Evolutionary conservation across 2,113 vertebrate genomes (phyloP), one percentile per base, ranked within the genome.

Genomic region (Callaeas wilsoni): DNA sequence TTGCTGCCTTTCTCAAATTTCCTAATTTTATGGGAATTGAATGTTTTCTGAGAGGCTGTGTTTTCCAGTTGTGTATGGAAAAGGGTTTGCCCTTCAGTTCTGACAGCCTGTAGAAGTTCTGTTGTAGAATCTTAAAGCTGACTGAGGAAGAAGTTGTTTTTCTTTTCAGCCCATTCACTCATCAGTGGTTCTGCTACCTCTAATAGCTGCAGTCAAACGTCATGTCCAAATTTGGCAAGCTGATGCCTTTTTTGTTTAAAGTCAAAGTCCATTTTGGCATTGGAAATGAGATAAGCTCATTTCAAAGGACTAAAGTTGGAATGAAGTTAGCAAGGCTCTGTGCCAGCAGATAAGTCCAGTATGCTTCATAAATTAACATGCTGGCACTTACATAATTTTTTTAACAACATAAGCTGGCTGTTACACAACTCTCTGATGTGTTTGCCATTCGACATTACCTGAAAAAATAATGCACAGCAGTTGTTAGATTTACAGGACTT

Each of bases 181-280:
- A 27, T 87, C 49, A 22, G 84, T 91, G 73, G 56, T 94, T 95
- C 63, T 65, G 76, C 47, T 97, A 93, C 93, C 69, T 90, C 71
- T 96, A 95, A 97, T 97, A 73, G 39, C 83, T 96, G 47, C 87
- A 88, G 75, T 96, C 86, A 91, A 90, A 96, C 22, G 14, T 92
- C 92, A 86, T 91, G 88, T 96, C 94, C 69, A 84, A 71, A 77
- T 95, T 81, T 96, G 95, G 94, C 90, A 89, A 93, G 96, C 87
- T 87, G 87, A 96, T 96, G 80, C 94, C 94, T 97, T 96, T 55
- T 97, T 98, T 97, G 92, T 97, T 98, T 96, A 80, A 91, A 95
- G 85, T 93, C 96, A 94, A 97, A 95, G 90, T 84, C 79, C 53
- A 6, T 91, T 96, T 96, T 98, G 97, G 96, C 96, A 95, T 80